These are phyloP conservation scores for Antechinus stuartii DNA, from an alignment of 2,113 vertebrate species.

Conservation along the genomic window DNA sequence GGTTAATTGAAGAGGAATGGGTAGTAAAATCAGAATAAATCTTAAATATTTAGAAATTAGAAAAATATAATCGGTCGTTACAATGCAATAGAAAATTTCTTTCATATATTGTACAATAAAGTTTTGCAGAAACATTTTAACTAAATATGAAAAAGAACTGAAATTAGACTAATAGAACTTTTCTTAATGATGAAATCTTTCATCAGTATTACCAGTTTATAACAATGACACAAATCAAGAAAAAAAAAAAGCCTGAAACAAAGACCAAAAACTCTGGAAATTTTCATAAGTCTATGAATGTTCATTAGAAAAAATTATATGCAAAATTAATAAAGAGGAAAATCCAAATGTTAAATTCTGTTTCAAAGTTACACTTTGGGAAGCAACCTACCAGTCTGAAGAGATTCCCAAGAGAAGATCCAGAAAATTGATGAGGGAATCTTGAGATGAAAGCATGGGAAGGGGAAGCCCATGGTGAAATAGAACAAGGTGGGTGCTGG, in stretches of 20 bases:
- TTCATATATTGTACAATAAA: slow-evolving; percentile 33
- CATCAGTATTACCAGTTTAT: not conserved
- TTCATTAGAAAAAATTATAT: not conserved
- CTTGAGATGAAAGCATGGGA: not conserved
- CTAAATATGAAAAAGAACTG: slow-evolving; percentile 30
- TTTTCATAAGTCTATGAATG: not conserved
- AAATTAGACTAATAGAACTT: slow-evolving; percentile 5
- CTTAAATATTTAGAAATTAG: slow-evolving; percentile 7
- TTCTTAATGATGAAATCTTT: not conserved
- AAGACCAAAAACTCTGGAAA: not conserved
- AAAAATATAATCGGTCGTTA: slow-evolving; percentile 26
- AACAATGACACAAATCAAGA: not conserved
- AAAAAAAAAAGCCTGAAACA: not conserved
- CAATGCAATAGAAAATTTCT: slow-evolving; percentile 5
- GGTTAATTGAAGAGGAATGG: not conserved
- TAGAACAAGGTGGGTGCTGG: not conserved
- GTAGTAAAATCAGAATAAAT: slow-evolving; percentile 27
- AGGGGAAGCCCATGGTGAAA: not conserved
- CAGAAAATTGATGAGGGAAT: not conserved
- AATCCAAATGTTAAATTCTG: not conserved
- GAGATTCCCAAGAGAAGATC: not conserved
- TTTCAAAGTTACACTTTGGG: not conserved
- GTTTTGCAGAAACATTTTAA: slow-evolving; percentile 35
- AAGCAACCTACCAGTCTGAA: not conserved
- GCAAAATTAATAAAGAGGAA: not conserved